A percentile compares a stretch with the other conserved stretches of the same genome.
Conservation (phyloP, 2,113 vertebrate species). For the Callocephalon fimbriatum region DNA sequence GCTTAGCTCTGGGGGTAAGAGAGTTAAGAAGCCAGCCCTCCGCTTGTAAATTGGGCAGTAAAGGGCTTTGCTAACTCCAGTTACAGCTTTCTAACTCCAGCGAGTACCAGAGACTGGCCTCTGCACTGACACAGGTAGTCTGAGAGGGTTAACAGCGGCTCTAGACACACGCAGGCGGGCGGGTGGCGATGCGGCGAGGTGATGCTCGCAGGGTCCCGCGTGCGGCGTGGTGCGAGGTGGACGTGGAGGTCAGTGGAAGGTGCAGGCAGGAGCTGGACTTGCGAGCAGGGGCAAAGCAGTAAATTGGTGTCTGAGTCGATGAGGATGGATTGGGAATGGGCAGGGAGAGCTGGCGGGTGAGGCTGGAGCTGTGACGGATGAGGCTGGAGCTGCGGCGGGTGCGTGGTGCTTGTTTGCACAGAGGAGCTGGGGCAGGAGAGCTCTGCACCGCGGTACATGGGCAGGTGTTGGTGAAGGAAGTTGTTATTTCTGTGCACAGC, state of each 20-base stretch:
- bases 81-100: neutral
- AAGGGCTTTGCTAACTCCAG: neutral
- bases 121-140: neutral
- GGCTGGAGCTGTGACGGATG: neutral
- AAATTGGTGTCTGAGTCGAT: accelerated
- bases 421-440: neutral
- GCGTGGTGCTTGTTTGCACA: accelerated
- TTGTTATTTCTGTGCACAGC: neutral
- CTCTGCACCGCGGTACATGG: neutral
- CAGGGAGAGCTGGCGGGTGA: neutral
- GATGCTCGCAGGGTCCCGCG: neutral
- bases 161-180: neutral
- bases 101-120: neutral
- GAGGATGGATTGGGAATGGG: neutral
- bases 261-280: neutral
- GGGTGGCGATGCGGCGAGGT: neutral
- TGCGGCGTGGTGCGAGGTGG: neutral
- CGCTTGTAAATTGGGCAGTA: neutral
- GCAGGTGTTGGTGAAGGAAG: neutral
- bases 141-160: neutral
- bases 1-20: slow-evolving; percentile 86
- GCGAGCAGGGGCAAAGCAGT: accelerated
- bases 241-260: neutral
- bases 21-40: neutral
- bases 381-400: neutral